These are phyloP conservation scores for Pocota personata DNA, from an alignment of 2,888 invertebrate genomes.

Conservation along the genomic window DNA sequence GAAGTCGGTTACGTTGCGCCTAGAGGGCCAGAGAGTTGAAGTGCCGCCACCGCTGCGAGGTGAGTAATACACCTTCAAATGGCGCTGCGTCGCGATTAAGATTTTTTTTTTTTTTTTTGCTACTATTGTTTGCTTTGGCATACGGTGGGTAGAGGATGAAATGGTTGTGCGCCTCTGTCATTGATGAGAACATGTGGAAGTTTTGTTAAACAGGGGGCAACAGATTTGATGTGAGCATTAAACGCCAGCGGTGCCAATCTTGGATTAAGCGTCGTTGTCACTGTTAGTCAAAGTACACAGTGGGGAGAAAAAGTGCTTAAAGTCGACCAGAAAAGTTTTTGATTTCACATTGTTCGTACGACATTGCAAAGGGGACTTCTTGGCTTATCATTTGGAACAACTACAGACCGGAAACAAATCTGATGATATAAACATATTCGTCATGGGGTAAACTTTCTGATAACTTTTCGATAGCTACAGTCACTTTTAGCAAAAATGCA, in stretches of 20 bases:
- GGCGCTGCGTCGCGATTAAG: conserved; percentile 47
- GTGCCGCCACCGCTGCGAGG: conserved; percentile 36
- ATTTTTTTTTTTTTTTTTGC: conserved; percentile 5
- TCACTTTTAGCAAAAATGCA: neutral
- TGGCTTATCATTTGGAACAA: neutral
- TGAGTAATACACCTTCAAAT: conserved; percentile 57
- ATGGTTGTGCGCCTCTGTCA: conserved; percentile 15
- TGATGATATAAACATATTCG: neutral
- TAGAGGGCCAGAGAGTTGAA: conserved; percentile 34
- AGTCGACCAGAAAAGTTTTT: neutral
- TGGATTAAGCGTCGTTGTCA: conserved; percentile 13
- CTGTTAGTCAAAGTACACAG: neutral
- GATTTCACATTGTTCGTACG: too few relatives aligned
- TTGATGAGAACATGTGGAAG: conserved; percentile 25
- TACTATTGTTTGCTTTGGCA: conserved; percentile 26
- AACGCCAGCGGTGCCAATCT: conserved; percentile 48
- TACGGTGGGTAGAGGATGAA: neutral
- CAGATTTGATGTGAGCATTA: conserved; percentile 30
- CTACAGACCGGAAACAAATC: neutral
- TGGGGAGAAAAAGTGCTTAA: conserved; percentile 9
- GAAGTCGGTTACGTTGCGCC: conserved; percentile 31
- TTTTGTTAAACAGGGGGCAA: conserved; percentile 15
- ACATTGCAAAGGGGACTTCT: neutral
- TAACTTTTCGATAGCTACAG: neutral
- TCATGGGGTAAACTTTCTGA: neutral